Evolutionary conservation across 2,113 vertebrate genomes (phyloP).

Genomic region (Melanerpes aurifrons): DNA sequence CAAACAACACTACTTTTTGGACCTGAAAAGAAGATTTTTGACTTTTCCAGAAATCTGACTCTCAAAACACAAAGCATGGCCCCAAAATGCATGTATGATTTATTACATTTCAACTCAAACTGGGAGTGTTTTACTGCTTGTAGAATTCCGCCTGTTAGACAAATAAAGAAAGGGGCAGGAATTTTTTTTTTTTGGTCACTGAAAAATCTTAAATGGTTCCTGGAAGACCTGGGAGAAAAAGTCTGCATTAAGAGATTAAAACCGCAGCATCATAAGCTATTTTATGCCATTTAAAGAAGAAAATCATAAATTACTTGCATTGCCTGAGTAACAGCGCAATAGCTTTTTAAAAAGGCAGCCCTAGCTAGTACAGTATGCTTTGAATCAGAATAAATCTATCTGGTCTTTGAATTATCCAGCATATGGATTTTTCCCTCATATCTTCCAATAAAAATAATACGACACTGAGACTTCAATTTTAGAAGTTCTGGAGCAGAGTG

Average conservation of each 20-base stretch:
- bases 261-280: background rate
- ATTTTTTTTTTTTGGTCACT: background rate
- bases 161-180: background rate
- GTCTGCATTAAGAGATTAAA: conserved; percentile 21
- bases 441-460: conserved; percentile 53
- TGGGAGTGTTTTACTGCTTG: background rate
- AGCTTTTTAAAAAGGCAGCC: background rate
- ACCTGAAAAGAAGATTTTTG: background rate
- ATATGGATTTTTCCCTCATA: conserved; percentile 26
- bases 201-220: background rate
- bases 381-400: conserved; percentile 34
- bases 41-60: conserved; percentile 1
- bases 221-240: background rate
- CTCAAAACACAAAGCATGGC: background rate
- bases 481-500: conserved; percentile 42
- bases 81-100: background rate
- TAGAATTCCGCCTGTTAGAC: background rate
- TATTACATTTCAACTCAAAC: background rate
- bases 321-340: background rate
- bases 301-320: background rate
- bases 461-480: conserved; percentile 27
- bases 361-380: background rate
- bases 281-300: background rate
- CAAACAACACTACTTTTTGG: background rate
- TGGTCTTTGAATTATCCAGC: conserved; percentile 26